These are phyloP conservation scores for Lophotriccus pileatus DNA, from an alignment of 2,797 vertebrate species.

Conservation along the genomic window DNA sequence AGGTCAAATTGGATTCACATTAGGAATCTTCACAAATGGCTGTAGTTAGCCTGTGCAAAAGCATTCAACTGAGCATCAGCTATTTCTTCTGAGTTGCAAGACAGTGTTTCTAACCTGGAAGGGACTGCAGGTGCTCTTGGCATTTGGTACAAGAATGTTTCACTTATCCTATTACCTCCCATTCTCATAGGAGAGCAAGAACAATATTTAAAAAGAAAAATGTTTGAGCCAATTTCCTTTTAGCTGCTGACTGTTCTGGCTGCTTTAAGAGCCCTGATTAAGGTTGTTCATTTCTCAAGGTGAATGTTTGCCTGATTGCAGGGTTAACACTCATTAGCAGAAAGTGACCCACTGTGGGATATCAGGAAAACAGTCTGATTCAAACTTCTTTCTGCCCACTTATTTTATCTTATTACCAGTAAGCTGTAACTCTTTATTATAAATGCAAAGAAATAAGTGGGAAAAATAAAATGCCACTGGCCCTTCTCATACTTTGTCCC, in stretches of 20 bases:
- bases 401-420: neutral
- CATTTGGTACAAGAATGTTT: neutral
- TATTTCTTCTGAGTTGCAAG: neutral
- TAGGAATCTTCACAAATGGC: neutral
- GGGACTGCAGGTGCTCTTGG: neutral
- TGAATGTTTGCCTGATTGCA: neutral
- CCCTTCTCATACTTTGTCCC: neutral
- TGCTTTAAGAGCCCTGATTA: neutral
- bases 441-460: neutral
- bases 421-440: neutral
- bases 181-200: neutral
- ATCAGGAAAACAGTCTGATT: neutral
- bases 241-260: neutral
- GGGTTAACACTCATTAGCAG: neutral
- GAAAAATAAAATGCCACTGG: neutral
- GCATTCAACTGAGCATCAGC: neutral
- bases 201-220: neutral
- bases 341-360: neutral
- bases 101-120: neutral
- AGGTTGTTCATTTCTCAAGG: neutral
- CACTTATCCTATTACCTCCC: neutral
- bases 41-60: neutral
- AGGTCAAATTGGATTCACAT: neutral
- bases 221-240: neutral
- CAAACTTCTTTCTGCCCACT: neutral